phyloP scores from a whole-genome alignment of 2,113 vertebrate species.

The Typhlomys cinereus region DNA sequence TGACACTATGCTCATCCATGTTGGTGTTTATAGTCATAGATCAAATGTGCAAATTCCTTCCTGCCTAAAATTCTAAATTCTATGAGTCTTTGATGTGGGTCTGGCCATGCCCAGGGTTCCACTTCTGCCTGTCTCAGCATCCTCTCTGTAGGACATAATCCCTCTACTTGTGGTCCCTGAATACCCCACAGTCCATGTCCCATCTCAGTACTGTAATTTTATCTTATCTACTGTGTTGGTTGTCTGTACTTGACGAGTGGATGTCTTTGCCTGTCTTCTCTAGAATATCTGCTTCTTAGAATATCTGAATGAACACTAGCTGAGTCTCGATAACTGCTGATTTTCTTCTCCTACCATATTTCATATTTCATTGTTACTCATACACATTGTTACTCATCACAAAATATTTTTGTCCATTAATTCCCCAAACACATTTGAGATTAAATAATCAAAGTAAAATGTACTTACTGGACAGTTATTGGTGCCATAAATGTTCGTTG shows the following conservation, averaged over 20 bases:
- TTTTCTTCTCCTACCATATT: not conserved
- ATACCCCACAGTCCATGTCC: fast-evolving
- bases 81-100: not conserved
- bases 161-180: no score
- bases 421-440: not conserved
- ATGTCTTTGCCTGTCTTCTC: not conserved
- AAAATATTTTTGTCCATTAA: not conserved
- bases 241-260: no score
- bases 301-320: not conserved
- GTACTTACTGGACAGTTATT: not conserved
- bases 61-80: not conserved
- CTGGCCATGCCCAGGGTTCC: not conserved
- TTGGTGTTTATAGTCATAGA: not conserved
- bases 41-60: not conserved
- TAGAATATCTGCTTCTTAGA: not conserved
- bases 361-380: not conserved
- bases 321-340: not conserved
- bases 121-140: no score
- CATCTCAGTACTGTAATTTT: not conserved
- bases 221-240: not conserved
- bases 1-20: not conserved
- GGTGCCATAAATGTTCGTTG: not conserved
- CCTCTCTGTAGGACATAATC: no score
- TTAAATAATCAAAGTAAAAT: not conserved
- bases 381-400: not conserved